phyloP scores from a whole-genome alignment of 2,113 vertebrate genomes.

The Thomomys bottae region DNA sequence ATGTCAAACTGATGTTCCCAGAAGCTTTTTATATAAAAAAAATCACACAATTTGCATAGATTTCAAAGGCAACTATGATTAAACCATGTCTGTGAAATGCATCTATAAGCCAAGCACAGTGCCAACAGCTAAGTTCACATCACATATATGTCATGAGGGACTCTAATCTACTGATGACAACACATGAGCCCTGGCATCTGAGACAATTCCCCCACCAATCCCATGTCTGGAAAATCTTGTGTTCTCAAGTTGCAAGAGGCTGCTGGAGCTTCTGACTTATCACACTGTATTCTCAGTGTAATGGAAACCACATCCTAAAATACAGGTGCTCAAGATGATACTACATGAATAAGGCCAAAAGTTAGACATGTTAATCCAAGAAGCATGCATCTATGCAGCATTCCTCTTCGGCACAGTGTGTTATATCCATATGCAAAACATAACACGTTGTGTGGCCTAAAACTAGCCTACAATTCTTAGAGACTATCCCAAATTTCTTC shows the following conservation, averaged over 20 bases:
- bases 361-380: not conserved
- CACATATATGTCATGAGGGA: not conserved
- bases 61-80: not conserved
- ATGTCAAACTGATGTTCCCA: constrained; percentile 31
- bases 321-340: not conserved
- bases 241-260: not conserved
- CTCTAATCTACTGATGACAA: not conserved
- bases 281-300: not conserved
- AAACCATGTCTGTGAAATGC: not conserved
- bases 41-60: not conserved
- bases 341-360: not conserved
- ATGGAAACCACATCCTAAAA: not conserved
- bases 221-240: not conserved
- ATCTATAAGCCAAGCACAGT: not conserved
- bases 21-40: not conserved
- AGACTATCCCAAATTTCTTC: not conserved
- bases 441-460: not conserved
- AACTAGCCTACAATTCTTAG: not conserved
- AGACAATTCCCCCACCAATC: not conserved
- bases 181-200: not conserved
- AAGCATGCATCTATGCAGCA: not conserved
- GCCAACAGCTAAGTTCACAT: not conserved
- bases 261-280: not conserved
- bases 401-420: not conserved
- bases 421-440: not conserved